Percentiles rank a stretch among this genome's conserved stretches.
Conservation (phyloP, 2,888 invertebrate species). For the Folsomia candida region DNA sequence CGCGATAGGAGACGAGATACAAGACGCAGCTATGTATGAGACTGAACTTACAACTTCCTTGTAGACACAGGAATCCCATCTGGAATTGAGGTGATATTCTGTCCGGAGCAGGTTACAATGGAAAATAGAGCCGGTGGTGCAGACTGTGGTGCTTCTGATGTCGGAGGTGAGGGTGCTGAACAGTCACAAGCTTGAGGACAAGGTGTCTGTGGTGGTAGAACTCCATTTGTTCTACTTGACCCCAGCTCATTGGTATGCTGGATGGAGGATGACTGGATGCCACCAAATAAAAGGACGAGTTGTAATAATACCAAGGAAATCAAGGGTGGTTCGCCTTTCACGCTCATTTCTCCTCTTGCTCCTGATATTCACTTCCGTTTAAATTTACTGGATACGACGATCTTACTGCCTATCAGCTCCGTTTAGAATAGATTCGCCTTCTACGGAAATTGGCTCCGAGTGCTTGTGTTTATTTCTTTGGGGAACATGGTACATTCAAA, state of each 20-base stretch:
- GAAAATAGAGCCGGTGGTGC: constrained; percentile 18
- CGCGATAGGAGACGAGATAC: too few species aligned
- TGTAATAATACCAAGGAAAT: constrained; percentile 22
- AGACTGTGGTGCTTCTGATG: constrained; percentile 11
- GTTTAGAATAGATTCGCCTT: too few species aligned
- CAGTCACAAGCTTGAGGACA: constrained; percentile 25
- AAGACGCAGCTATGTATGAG: too few species aligned
- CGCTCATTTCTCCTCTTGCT: constrained; percentile 10
- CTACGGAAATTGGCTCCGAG: constrained; percentile 9
- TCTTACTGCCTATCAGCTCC: constrained; percentile 6
- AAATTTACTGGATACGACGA: too few species aligned
- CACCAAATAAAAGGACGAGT: constrained; percentile 16
- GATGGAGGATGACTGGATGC: constrained; percentile 5
- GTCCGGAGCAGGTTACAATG: constrained; percentile 29
- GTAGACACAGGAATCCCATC: constrained; percentile 26
- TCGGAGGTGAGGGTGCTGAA: constrained; percentile 10
- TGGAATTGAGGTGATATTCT: constrained; percentile 42
- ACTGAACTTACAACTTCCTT: constrained; percentile 40
- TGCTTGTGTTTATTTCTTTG: neutral
- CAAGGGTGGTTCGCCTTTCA: constrained; percentile 16
- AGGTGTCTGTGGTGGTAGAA: too few species aligned
- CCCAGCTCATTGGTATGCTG: constrained; percentile 16
- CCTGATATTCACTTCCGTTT: constrained; percentile 10
- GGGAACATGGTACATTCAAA: neutral
- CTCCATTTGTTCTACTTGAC: too few species aligned